These are phyloP conservation scores for Dicyrtomina minuta DNA, from an alignment of 2,888 invertebrate species.

Conservation along the genomic window DNA sequence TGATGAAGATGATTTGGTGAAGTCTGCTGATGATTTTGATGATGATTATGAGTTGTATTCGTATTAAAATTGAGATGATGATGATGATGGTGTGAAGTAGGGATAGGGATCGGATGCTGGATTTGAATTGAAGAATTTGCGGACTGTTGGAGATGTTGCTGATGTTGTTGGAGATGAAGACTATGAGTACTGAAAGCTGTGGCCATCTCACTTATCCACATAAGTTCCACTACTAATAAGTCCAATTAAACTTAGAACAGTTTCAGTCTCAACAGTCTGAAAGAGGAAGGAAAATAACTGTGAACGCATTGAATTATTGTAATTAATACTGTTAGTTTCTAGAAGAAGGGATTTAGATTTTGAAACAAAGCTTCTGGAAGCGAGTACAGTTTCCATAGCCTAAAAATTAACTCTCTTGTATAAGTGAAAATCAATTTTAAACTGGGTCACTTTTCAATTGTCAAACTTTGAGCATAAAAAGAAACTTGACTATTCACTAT, in stretches of 20 bases:
- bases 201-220: constrained; percentile 59
- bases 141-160: constrained; percentile 47
- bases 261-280: neutral
- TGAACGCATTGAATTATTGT: constrained; percentile 6
- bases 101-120: constrained; percentile 29
- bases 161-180: constrained; percentile 53
- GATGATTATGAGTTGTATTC: neutral
- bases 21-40: neutral
- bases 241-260: too few relatives aligned
- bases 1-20: constrained; percentile 6
- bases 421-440: too few relatives aligned
- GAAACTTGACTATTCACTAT: too few relatives aligned
- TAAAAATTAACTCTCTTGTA: too few relatives aligned
- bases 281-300: neutral
- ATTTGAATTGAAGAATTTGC: constrained; percentile 9
- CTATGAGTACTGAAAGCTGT: constrained; percentile 60
- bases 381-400: neutral
- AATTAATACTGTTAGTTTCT: neutral
- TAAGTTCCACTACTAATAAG: neutral
- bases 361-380: neutral
- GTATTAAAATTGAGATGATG: constrained; percentile 19
- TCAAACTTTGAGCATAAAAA: too few relatives aligned
- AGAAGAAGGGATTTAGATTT: neutral
- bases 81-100: constrained; percentile 41
- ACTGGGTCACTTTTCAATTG: too few relatives aligned